phyloP scores from a whole-genome alignment of 2,888 invertebrate species.

The Monoplex corrugatus region DNA sequence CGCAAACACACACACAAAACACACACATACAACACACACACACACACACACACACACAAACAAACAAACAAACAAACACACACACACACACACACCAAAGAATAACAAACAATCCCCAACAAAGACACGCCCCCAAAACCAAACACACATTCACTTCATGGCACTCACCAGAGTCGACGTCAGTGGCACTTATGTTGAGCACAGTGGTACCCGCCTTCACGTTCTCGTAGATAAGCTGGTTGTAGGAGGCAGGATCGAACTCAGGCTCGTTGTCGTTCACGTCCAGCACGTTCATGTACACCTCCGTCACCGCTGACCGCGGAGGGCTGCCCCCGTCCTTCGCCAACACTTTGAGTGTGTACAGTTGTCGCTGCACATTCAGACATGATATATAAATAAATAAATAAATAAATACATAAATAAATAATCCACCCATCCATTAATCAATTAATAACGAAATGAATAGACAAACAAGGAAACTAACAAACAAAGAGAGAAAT shows the following conservation, averaged over 20 bases:
- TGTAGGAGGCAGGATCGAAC: conserved; percentile 96
- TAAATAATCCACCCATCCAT: too few species aligned
- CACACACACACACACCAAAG: not conserved
- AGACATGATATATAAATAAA: not conserved
- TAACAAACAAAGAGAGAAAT: not conserved
- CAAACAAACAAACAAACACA: not conserved
- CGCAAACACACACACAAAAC: not conserved
- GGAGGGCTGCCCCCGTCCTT: conserved; percentile 93
- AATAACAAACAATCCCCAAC: not conserved
- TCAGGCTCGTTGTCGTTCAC: conserved; percentile 97
- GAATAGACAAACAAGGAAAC: not conserved
- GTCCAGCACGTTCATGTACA: conserved; percentile 97
- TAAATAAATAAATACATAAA: not conserved
- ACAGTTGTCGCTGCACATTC: conserved; percentile 91
- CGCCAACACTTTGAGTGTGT: conserved; percentile 95
- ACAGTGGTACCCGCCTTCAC: conserved; percentile 90
- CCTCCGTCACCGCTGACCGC: conserved; percentile 93
- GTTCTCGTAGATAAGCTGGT: conserved; percentile 93
- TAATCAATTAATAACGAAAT: too few species aligned
- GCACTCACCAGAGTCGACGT: conserved; percentile 90
- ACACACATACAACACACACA: not conserved
- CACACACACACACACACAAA: not conserved
- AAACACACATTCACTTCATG: not conserved
- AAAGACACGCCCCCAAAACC: not conserved
- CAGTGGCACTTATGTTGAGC: conserved; percentile 94